These are phyloP conservation scores for Pristionchus exspectatus DNA, from an alignment of 2,888 invertebrate species.

Conservation along the genomic window DNA sequence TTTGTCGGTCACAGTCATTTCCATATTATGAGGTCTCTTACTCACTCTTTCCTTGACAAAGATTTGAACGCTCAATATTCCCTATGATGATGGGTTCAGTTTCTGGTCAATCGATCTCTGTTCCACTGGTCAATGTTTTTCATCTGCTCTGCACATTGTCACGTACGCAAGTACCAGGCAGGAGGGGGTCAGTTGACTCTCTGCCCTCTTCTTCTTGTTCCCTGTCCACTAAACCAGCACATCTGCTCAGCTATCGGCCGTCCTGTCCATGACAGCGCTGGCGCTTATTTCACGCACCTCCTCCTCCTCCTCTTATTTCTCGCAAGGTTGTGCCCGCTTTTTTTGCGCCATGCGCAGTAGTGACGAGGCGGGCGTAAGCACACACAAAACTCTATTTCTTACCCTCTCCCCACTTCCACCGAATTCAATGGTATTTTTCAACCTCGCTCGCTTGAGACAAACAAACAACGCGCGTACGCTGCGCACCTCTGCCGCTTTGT, in stretches of 20 bases:
- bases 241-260: background rate
- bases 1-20: background rate
- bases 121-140: too few species aligned
- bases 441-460: background rate
- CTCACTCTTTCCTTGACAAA: too few species aligned
- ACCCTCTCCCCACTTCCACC: background rate
- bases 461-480: constrained; percentile 7
- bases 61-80: too few species aligned
- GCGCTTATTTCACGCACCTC: background rate
- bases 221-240: background rate
- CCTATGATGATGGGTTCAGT: too few species aligned
- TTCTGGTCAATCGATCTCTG: too few species aligned
- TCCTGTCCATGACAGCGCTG: background rate
- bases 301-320: too few species aligned
- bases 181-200: background rate
- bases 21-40: background rate
- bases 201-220: background rate
- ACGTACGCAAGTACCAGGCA: too few species aligned
- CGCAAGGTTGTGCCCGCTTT: background rate
- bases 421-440: constrained; percentile 29
- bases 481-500: background rate
- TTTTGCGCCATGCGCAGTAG: background rate
- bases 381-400: background rate
- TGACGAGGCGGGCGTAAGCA: background rate
- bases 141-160: too few species aligned